Conservation (phyloP, 2,888 invertebrate genomes). For the Scaeva pyrastri region DNA sequence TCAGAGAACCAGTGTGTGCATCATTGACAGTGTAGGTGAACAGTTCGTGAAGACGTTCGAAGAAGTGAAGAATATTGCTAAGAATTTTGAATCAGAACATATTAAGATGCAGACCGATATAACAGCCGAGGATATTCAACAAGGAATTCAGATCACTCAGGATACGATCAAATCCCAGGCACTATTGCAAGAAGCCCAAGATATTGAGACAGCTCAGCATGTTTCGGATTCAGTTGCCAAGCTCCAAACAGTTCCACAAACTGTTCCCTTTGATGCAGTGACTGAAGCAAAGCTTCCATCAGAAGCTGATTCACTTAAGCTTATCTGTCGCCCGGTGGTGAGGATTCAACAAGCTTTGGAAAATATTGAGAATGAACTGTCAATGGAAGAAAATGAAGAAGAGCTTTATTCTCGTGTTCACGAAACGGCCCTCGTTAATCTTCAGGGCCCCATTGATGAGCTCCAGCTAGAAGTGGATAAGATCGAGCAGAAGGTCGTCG, state of each 20-base stretch:
- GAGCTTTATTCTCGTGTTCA: conserved; percentile 82
- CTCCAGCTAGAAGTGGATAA: conserved; percentile 79
- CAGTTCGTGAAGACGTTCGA: conserved; percentile 86
- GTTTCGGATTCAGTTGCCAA: conserved; percentile 83
- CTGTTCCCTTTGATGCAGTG: conserved; percentile 81
- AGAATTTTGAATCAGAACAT: conserved; percentile 84
- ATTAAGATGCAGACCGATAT: conserved; percentile 84
- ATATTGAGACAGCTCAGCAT: conserved; percentile 83
- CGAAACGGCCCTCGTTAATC: conserved; percentile 80
- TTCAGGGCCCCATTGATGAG: conserved; percentile 81
- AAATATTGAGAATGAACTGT: conserved; percentile 82
- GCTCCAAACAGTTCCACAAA: conserved; percentile 79
- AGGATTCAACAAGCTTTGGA: conserved; percentile 84
- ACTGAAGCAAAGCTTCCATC: conserved; percentile 81
- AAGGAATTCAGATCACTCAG: conserved; percentile 85
- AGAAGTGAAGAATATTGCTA: conserved; percentile 85
- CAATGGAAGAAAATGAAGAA: conserved; percentile 82
- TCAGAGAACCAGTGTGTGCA: conserved; percentile 88
- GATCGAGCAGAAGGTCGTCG: conserved; percentile 80
- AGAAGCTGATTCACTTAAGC: conserved; percentile 82
- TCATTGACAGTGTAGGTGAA: conserved; percentile 86
- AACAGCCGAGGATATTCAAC: conserved; percentile 85
- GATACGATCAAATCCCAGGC: conserved; percentile 86
- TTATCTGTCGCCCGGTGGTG: conserved; percentile 83
- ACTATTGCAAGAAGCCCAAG: conserved; percentile 85